Conservation (phyloP, 2,797 vertebrate species). For the Halcyon badia region DNA sequence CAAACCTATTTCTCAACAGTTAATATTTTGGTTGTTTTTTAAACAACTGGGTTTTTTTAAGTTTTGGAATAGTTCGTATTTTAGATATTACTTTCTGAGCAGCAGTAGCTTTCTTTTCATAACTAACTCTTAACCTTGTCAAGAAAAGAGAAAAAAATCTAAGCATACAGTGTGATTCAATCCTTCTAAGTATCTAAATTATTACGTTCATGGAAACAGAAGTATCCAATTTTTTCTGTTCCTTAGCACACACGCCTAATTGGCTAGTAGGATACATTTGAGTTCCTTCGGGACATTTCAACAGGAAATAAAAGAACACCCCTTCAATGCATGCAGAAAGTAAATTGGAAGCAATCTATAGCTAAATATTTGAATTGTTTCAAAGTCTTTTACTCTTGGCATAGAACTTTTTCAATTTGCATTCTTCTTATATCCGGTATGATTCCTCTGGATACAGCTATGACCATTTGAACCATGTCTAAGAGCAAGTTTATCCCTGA, state of each 20-base stretch:
- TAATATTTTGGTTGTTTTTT: neutral
- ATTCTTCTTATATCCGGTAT: neutral
- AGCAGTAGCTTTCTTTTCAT: neutral
- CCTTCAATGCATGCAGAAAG: neutral
- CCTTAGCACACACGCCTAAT: neutral
- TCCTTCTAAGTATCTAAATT: slow-evolving; percentile 12
- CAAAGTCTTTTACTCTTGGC: slow-evolving; percentile 20
- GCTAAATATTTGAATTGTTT: slow-evolving; percentile 41
- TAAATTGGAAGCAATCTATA: slow-evolving; percentile 33
- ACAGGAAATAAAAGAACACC: neutral
- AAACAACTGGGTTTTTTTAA: neutral
- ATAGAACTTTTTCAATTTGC: neutral
- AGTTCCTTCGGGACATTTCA: neutral
- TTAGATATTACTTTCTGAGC: neutral
- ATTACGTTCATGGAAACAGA: neutral
- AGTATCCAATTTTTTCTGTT: slow-evolving; percentile 20
- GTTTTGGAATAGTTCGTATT: neutral
- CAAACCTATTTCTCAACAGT: neutral
- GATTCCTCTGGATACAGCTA: neutral
- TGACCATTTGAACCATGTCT: neutral
- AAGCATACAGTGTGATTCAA: neutral
- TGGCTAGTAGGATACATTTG: neutral
- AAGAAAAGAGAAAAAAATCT: neutral
- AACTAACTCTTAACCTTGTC: neutral
- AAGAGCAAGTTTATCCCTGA: neutral